Percentiles rank a stretch among this genome's conserved stretches.
These are phyloP conservation scores for Latheticus oryzae DNA, from an alignment of 2,888 invertebrate genomes.

Conservation along the genomic window DNA sequence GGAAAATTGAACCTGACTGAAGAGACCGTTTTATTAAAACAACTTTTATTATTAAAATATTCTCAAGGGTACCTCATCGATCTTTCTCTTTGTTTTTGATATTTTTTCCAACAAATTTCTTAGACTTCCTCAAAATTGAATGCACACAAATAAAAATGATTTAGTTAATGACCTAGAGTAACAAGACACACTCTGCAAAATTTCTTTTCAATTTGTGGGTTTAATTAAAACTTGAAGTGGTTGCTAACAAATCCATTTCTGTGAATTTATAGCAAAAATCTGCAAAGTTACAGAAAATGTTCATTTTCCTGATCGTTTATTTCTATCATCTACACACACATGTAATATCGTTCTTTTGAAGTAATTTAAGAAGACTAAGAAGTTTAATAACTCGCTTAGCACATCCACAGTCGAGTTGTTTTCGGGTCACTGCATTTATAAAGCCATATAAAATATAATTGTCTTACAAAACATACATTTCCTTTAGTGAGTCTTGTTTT, in stretches of 20 bases:
- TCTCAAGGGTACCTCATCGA: slow-evolving; percentile 14
- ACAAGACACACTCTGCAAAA: too few relatives aligned
- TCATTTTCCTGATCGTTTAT: slow-evolving; percentile 4
- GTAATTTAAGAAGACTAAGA: slow-evolving; percentile 16
- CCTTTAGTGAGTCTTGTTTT: slow-evolving; percentile 27
- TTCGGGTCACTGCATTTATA: slow-evolving; percentile 38
- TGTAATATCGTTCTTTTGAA: slow-evolving; percentile 22
- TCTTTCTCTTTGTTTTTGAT: too few relatives aligned
- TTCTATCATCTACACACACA: background rate
- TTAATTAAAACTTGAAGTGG: too few relatives aligned
- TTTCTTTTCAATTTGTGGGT: too few relatives aligned
- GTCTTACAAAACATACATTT: slow-evolving; percentile 41
- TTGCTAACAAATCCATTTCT: too few relatives aligned
- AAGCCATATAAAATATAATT: slow-evolving; percentile 39
- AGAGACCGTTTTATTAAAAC: slow-evolving; percentile 11
- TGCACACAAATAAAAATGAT: too few relatives aligned
- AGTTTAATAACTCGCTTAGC: slow-evolving; percentile 23
- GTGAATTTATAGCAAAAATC: too few relatives aligned
- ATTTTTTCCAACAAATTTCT: too few relatives aligned
- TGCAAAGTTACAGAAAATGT: too few relatives aligned
- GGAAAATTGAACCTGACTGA: slow-evolving; percentile 9
- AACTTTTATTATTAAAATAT: slow-evolving; percentile 17
- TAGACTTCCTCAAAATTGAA: too few relatives aligned
- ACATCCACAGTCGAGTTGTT: slow-evolving; percentile 18
- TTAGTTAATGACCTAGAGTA: too few relatives aligned